Conservation (phyloP, 1,140 invertebrate genomes). For the Marisa cornuarietis region DNA sequence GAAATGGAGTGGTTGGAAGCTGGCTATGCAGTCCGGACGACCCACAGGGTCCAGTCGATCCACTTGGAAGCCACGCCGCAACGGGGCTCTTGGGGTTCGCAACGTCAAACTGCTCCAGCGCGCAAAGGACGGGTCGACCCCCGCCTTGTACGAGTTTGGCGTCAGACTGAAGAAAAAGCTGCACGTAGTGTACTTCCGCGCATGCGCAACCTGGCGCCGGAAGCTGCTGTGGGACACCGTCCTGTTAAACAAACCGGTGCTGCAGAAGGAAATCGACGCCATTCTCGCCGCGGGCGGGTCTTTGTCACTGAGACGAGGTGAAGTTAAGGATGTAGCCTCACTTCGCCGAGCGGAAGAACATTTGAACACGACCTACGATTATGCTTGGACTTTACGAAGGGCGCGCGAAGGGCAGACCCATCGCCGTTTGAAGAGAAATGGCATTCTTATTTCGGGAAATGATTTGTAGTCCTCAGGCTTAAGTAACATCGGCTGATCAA, state of each 20-base stretch:
- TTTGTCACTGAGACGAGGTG: slow-evolving; percentile 13
- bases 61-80: not conserved
- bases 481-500: too few species aligned
- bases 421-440: slow-evolving; percentile 14
- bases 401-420: not conserved
- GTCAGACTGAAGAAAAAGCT: not conserved
- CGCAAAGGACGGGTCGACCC: not conserved
- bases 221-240: slow-evolving; percentile 4
- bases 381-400: slow-evolving; percentile 4
- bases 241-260: not conserved
- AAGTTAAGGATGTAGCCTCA: not conserved
- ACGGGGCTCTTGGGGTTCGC: not conserved
- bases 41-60: not conserved
- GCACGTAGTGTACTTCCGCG: slow-evolving; percentile 13
- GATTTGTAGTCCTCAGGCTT: not conserved
- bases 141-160: slow-evolving; percentile 13
- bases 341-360: not conserved
- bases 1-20: slow-evolving; percentile 1
- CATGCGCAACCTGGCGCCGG: not conserved
- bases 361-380: slow-evolving; percentile 9
- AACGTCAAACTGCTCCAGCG: not conserved
- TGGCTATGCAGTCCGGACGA: not conserved
- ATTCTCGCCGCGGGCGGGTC: not conserved
- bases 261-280: slow-evolving; percentile 1
- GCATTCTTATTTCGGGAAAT: slow-evolving; percentile 13